Base-by-base conservation (phyloP, 2,113 vertebrate genomes). In the Pangasianodon gigas region DNA sequence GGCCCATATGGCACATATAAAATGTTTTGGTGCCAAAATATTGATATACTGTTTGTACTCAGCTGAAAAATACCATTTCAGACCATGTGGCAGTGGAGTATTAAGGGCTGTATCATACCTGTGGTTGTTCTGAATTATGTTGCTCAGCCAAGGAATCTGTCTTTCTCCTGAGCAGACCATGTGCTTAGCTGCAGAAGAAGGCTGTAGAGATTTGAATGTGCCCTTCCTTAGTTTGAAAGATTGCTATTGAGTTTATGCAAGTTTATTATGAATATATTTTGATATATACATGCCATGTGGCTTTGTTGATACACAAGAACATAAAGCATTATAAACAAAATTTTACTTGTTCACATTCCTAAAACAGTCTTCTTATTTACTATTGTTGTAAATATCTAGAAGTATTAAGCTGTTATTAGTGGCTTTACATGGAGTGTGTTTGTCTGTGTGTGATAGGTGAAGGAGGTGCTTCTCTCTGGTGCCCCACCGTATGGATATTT, bases 371-470 rank as follows among this genome's bases (percentile, higher is more conserved):
- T 83, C 82, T 52, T 84, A 92, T 88, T 65, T 91, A 89, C 91
- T 37, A 21, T 8, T 82, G 86, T 71, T 91, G 88, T 88, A 92
- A 94, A 93, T 60, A 93, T 93, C 90, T 92, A 94, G 88, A 90
- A 88, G 91, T 93, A 93, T 92, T 94, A 93, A 93, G 91, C 89
- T 92, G 86, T 91, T 91, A 94, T 94, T 93, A 94, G 77, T 79
- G 86, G 90, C 75, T 84, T 89, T 92, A 89, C 92, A 88, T 89
- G 89, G 79, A 91, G 65, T 84, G 88, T 91, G 85, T 81, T 54
- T 69, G 82, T 69, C 7, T 89, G 46, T 51, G 46, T 51, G 65
- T 52, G 24, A 8, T n/a, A n/a, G 14, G 58, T 46, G 54, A 32
- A 24, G 41, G 44, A 41, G 74, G 41, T 86, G 21, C 62, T 69